phyloP scores from a whole-genome alignment of 2,888 invertebrate genomes.

The Exephanes ischioxanthus region DNA sequence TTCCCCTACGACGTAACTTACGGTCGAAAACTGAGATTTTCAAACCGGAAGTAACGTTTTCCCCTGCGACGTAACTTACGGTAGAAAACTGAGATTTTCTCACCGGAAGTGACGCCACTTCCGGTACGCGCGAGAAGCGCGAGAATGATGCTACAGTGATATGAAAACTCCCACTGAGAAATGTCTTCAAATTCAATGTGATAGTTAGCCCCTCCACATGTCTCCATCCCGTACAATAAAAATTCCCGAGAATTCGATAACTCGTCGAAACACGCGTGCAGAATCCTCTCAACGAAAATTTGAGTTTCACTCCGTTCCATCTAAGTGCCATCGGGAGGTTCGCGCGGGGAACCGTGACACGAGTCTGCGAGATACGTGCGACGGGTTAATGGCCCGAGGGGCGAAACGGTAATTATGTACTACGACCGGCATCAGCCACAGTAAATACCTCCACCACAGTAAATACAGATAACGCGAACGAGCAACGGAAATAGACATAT shows the following conservation, averaged over 20 bases:
- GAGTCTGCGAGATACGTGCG: conserved; percentile 55
- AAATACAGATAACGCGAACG: conserved; percentile 23
- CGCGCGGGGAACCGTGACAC: neutral
- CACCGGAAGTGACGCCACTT: too few relatives aligned
- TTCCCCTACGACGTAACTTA: too few relatives aligned
- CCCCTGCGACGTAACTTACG: too few relatives aligned
- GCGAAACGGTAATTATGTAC: conserved; percentile 59
- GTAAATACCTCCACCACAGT: conserved; percentile 20
- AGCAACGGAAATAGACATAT: conserved; percentile 1
- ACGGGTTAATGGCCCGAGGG: conserved; percentile 60
- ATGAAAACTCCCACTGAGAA: neutral
- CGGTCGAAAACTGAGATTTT: too few relatives aligned
- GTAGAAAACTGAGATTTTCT: too few relatives aligned
- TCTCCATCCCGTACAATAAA: conserved; percentile 11
- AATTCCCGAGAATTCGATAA: conserved; percentile 57
- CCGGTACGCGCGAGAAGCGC: too few relatives aligned
- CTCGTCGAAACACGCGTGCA: neutral
- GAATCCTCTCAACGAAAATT: conserved; percentile 51
- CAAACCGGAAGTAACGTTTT: too few relatives aligned
- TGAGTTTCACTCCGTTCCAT: conserved; percentile 39
- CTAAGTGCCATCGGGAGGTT: conserved; percentile 51
- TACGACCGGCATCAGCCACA: conserved; percentile 11
- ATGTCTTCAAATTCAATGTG: neutral
- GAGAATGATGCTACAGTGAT: neutral
- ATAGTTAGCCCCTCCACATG: conserved; percentile 13